A percentile compares a stretch with the other conserved stretches of the same genome.
Evolutionary conservation across 2,797 vertebrate species (phyloP).

Genomic region (Sebastes kiyomatsui): DNA sequence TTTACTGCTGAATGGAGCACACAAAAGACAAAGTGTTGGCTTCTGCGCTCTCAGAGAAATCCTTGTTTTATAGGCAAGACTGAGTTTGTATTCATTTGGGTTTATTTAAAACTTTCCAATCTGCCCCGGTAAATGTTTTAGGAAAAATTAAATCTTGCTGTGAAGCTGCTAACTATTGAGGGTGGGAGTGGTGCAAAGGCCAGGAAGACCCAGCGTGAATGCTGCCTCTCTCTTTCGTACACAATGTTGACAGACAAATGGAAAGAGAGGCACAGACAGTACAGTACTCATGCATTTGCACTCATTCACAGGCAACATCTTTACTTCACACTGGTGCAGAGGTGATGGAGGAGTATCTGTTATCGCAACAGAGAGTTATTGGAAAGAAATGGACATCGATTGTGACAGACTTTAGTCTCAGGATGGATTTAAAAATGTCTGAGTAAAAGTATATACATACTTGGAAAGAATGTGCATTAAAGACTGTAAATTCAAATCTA

Average conservation of each 20-base stretch:
- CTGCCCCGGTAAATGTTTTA: constrained; percentile 64
- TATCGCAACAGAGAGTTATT: neutral
- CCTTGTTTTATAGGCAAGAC: constrained; percentile 59
- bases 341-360: neutral
- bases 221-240: constrained; percentile 16
- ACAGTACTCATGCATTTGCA: neutral
- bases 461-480: no score
- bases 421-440: neutral
- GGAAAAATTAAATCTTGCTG: constrained; percentile 67
- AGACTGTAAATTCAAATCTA: no score
- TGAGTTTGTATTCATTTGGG: constrained; percentile 61
- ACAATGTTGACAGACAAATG: constrained; percentile 41
- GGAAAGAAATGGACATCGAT: neutral
- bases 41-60: constrained; percentile 54
- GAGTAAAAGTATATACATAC: neutral
- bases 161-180: constrained; percentile 52
- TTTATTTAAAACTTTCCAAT: constrained; percentile 74
- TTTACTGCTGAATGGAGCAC: constrained; percentile 56
- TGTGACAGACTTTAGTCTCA: neutral
- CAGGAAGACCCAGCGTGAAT: constrained; percentile 45
- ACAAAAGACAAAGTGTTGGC: constrained; percentile 66
- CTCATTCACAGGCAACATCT: neutral
- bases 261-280: constrained; percentile 19
- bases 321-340: neutral
- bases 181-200: constrained; percentile 38